Evolutionary conservation across 2,113 vertebrate species (phyloP).

Genomic region (Archilochus colubris): DNA sequence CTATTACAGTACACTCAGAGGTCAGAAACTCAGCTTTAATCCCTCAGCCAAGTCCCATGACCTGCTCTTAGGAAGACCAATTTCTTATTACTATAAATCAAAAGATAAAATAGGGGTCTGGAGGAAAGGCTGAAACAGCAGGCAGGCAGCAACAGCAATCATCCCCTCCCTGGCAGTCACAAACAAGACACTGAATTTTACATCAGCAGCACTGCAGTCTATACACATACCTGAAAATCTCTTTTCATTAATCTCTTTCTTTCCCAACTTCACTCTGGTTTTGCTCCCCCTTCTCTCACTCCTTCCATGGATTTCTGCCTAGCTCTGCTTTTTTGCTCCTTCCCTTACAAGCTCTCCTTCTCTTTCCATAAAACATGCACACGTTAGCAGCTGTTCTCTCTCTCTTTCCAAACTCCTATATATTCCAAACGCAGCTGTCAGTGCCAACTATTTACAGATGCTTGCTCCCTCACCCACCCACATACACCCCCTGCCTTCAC

Average conservation of each 20-base stretch:
- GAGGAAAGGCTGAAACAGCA: background rate
- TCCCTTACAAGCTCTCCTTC: background rate
- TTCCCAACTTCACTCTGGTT: background rate
- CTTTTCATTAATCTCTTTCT: background rate
- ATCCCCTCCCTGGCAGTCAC: background rate
- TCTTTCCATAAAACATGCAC: background rate
- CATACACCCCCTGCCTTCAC: background rate
- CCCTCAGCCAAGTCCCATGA: background rate
- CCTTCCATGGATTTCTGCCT: background rate
- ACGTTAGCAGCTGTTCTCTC: background rate
- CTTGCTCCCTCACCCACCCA: background rate
- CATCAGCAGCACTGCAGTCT: background rate
- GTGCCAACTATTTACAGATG: slow-evolving; percentile 43
- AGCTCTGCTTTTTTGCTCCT: background rate
- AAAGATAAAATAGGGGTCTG: background rate
- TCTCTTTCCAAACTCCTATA: background rate
- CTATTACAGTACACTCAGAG: background rate
- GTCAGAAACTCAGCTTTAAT: background rate
- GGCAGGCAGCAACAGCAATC: background rate
- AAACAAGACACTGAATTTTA: background rate
- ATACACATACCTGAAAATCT: background rate
- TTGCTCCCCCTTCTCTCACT: background rate
- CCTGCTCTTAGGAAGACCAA: background rate
- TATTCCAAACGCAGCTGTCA: slow-evolving; percentile 16
- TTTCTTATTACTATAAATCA: slow-evolving; percentile 9